Conservation (phyloP, 2,888 invertebrate genomes). For the Apodemia hepburni region DNA sequence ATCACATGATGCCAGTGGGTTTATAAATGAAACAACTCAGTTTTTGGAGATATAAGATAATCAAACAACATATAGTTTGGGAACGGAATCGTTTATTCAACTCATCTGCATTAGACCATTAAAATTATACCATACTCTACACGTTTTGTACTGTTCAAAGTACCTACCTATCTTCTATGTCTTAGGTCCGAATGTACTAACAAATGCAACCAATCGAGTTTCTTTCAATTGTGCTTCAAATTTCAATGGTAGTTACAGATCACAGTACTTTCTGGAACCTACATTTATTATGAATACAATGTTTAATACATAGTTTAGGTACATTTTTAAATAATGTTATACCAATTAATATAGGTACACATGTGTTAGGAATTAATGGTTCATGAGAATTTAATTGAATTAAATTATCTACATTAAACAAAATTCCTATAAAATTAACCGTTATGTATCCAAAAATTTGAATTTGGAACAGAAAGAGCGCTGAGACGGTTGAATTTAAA, state of each 20-base stretch:
- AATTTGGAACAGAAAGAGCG: neutral
- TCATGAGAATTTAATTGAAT: constrained; percentile 9
- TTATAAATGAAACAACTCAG: neutral
- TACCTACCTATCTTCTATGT: constrained; percentile 73
- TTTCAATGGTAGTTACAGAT: constrained; percentile 62
- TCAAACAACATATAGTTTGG: constrained; percentile 59
- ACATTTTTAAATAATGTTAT: constrained; percentile 38
- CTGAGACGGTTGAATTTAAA: neutral
- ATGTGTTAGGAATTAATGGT: constrained; percentile 12
- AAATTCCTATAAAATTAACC: neutral
- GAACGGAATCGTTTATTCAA: constrained; percentile 79
- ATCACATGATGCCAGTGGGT: too few relatives aligned
- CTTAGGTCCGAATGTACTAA: constrained; percentile 62
- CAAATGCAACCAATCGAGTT: constrained; percentile 61
- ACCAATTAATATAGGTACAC: constrained; percentile 35
- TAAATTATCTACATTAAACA: constrained; percentile 5
- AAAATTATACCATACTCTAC: constrained; percentile 74
- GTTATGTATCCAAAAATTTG: neutral
- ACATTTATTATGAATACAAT: constrained; percentile 54
- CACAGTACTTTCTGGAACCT: constrained; percentile 68
- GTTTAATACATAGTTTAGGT: constrained; percentile 37
- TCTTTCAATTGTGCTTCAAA: constrained; percentile 42
- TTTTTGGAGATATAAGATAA: constrained; percentile 32
- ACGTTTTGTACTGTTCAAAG: constrained; percentile 75
- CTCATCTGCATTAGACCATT: constrained; percentile 76